Conservation (phyloP, 2,113 vertebrate species). For the Atherinomorus stipes region DNA sequence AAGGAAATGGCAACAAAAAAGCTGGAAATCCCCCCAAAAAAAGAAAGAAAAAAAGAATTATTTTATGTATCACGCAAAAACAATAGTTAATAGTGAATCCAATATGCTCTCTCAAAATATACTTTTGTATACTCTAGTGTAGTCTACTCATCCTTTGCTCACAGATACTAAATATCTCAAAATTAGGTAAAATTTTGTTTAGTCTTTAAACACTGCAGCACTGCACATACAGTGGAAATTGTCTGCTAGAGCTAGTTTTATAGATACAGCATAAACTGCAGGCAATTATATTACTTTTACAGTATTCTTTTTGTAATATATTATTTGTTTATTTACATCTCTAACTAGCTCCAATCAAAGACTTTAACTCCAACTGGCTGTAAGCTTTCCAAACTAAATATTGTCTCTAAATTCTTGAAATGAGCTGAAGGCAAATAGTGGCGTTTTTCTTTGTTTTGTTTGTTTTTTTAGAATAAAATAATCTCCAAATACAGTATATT, state of each 20-base stretch:
- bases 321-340: conserved; percentile 65
- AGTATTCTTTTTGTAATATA: conserved; percentile 52
- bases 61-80: not conserved
- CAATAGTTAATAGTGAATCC: conserved; percentile 16
- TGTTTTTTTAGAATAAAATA: conserved; percentile 66
- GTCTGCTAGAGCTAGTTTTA: conserved; percentile 9
- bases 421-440: conserved; percentile 75
- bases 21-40: not conserved
- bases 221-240: conserved; percentile 1
- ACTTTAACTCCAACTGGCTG: conserved; percentile 23
- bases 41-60: too few species aligned
- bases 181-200: conserved; percentile 11
- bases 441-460: conserved; percentile 48
- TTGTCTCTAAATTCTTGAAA: conserved; percentile 46
- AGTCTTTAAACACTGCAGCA: not conserved
- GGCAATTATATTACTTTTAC: conserved; percentile 54
- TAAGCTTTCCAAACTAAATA: conserved; percentile 19
- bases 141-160: not conserved
- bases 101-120: conserved; percentile 45
- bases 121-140: conserved; percentile 5
- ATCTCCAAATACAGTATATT: conserved; percentile 38
- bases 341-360: conserved; percentile 33
- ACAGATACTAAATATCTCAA: not conserved
- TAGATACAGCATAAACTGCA: conserved; percentile 12
- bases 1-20: conserved; percentile 19